Percentiles rank a stretch among this genome's conserved stretches.
These are phyloP conservation scores for Brachionus rotundiformis DNA, from an alignment of 1,140 invertebrate species.

Conservation along the genomic window DNA sequence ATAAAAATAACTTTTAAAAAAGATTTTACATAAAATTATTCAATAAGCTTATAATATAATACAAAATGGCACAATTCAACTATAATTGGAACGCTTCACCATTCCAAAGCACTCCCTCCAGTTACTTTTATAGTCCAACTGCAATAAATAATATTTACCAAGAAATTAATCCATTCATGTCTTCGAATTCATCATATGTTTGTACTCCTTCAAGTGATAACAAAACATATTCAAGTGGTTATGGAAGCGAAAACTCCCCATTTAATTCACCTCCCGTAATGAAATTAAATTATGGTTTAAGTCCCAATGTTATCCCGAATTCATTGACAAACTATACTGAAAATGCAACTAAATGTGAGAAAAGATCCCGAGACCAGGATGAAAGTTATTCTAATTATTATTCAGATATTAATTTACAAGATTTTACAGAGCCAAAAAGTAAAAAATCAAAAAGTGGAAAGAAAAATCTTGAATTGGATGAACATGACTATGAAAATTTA, in stretches of 20 bases:
- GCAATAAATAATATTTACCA: not conserved
- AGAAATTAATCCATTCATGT: not conserved
- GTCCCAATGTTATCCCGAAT: not conserved
- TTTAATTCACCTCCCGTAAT: slow-evolving; percentile 28
- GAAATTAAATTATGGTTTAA: not conserved
- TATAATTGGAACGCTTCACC: slow-evolving; percentile 15
- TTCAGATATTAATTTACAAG: not conserved
- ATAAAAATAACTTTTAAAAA: no score
- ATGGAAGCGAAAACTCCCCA: not conserved
- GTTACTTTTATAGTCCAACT: not conserved
- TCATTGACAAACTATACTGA: not conserved
- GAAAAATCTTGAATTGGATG: not conserved
- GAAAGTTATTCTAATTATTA: not conserved
- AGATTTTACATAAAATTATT: no score
- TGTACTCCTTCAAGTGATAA: not conserved
- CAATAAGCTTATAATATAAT: not conserved
- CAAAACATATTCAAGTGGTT: slow-evolving; percentile 29
- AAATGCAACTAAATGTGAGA: not conserved
- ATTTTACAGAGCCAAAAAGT: not conserved
- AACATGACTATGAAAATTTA: slow-evolving; percentile 19
- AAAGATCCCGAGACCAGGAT: not conserved
- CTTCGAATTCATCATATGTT: not conserved
- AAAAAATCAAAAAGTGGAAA: not conserved
- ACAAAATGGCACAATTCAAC: slow-evolving; percentile 15
- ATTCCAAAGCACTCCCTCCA: not conserved